These are phyloP conservation scores for Sycobia sp. DNA, from an alignment of 1,140 invertebrate genomes.

Conservation along the genomic window DNA sequence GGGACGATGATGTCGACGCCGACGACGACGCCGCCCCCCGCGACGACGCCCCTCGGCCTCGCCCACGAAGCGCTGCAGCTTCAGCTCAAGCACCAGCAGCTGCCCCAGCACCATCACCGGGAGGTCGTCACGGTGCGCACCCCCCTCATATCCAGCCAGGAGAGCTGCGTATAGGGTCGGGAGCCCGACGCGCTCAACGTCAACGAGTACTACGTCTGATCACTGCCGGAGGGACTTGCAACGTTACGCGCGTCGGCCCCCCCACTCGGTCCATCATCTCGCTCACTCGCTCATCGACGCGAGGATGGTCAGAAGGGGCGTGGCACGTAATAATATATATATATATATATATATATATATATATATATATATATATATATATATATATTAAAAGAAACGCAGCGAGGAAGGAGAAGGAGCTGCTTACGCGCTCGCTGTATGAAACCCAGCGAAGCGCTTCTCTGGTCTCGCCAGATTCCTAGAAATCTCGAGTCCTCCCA, in stretches of 20 bases:
- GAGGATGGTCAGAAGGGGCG: background rate
- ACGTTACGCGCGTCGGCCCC: background rate
- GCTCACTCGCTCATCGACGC: background rate
- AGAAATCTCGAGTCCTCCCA: background rate
- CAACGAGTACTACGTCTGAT: conserved; percentile 62
- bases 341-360: too few species aligned
- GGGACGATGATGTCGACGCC: too few species aligned
- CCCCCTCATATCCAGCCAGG: conserved; percentile 80
- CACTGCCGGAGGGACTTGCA: conserved; percentile 42
- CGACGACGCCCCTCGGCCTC: conserved; percentile 35
- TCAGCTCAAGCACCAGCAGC: conserved; percentile 10
- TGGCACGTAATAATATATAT: too few species aligned
- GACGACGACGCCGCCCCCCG: conserved; percentile 40
- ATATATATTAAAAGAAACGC: too few species aligned
- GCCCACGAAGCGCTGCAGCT: conserved; percentile 7
- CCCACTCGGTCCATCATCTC: background rate
- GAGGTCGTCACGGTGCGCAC: conserved; percentile 84
- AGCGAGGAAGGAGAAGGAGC: too few species aligned
- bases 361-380: too few species aligned
- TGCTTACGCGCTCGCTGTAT: too few species aligned
- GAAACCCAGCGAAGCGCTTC: too few species aligned
- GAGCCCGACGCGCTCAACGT: conserved; percentile 60
- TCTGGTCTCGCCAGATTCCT: too few species aligned
- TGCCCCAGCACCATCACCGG: conserved; percentile 55
- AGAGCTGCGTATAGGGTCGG: conserved; percentile 79